These are phyloP conservation scores for Brenthis ino DNA, from an alignment of 2,888 invertebrate species.

Conservation along the genomic window DNA sequence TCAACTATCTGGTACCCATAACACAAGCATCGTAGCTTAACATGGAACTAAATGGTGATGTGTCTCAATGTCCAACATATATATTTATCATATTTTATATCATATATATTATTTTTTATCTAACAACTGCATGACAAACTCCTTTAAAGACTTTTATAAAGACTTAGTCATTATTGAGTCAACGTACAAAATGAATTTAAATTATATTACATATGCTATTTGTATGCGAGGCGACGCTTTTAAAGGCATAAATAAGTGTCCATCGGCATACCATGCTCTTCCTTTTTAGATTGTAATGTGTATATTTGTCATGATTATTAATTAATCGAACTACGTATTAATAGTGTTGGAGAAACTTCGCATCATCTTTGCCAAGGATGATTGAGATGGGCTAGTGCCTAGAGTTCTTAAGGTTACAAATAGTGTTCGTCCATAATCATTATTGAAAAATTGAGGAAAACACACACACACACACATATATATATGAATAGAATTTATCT, in stretches of 20 bases:
- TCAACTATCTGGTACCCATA: no score
- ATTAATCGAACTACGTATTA: not conserved
- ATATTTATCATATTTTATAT: no score
- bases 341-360: not conserved
- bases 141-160: constrained; percentile 12
- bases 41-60: no score
- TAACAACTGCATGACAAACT: not conserved
- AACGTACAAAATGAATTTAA: constrained; percentile 32
- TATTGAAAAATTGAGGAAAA: no score
- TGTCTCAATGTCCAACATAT: no score
- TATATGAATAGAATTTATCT: no score
- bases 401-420: no score
- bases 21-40: no score
- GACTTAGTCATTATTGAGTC: constrained; percentile 24
- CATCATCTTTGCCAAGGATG: no score
- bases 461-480: no score
- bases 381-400: no score
- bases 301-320: constrained; percentile 4
- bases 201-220: constrained; percentile 28
- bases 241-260: not conserved
- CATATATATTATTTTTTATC: not conserved
- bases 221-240: constrained; percentile 23
- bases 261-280: constrained; percentile 1
- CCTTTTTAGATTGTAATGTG: constrained; percentile 14
- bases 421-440: no score